Evolutionary conservation across 2,113 vertebrate species (phyloP), one percentile per base, ranked within the genome.

Genomic region (Myrmecophaga tridactyla): DNA sequence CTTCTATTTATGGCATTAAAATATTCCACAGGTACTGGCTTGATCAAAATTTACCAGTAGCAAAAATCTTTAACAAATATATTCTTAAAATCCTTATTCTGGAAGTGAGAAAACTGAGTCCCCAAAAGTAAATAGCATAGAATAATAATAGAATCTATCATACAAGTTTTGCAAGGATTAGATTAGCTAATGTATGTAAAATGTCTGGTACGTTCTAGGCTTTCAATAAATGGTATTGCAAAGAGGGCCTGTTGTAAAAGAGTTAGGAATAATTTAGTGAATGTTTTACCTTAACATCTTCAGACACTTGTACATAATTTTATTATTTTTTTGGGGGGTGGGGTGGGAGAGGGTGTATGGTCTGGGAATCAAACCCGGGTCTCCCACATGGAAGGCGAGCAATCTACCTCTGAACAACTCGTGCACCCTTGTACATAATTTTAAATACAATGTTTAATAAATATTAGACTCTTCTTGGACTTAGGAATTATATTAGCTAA

Each of bases 1-100:
- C 60, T 89, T 82, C 70, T 93, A 76, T 53, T 72, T 48, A 76
- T 29, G 23, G 69, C 36, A 53, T 93, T 88, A 80, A 93, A 90
- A 88, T 90, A 91, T 86, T 89, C 53, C 36, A 84, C 83, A 92
- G 73, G 92, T 95, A 76, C 39, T 18, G 17, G 43, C 17, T 69
- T 94, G 13, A 86, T 51, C 46, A 92, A 95, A 93, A 86, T 53
- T 31, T 51, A 92, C 43, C 63, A 53, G 6, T 62, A 60, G 41
- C n/a, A 78, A 92, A 89, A 92, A 63, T 81, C 41, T 76, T 48
- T 48, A 67, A 29, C 34, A 70, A 53, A 25, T 20, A 36, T 51
- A 23, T 13, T 17, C 51, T 25, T 43, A 41, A 29, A 88, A 78
- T 60, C 23, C 9, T 77, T 81, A 53, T 18, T 88, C 67, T 88